phyloP scores from a whole-genome alignment of 2,888 invertebrate species.

The Xanthorhoe designata region DNA sequence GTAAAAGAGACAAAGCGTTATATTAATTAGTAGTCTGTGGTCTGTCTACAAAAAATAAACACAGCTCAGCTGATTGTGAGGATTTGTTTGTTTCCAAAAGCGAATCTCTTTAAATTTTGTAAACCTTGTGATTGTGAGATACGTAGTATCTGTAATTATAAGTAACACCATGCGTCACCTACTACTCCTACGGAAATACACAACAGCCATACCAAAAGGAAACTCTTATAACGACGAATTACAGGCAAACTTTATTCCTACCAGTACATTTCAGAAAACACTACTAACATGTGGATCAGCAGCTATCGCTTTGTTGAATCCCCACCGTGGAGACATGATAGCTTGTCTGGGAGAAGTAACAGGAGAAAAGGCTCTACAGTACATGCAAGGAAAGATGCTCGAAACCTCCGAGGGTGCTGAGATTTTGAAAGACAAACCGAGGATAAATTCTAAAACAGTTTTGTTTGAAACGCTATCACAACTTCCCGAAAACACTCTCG shows the following conservation, averaged over 20 bases:
- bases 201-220: constrained; percentile 46
- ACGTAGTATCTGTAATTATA: not conserved
- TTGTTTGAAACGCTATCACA: constrained; percentile 89
- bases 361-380: constrained; percentile 88
- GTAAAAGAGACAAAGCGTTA: too few species aligned
- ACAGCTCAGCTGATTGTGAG: not conserved
- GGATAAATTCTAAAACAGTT: constrained; percentile 94
- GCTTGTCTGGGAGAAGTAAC: constrained; percentile 97
- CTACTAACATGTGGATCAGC: constrained; percentile 95
- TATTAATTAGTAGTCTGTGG: too few species aligned
- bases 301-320: constrained; percentile 91
- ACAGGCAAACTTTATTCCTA: constrained; percentile 87
- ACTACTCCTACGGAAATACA: constrained; percentile 49
- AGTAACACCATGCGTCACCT: constrained; percentile 47
- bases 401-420: constrained; percentile 90
- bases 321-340: constrained; percentile 95
- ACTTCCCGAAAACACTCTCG: constrained; percentile 93
- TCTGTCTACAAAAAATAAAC: too few species aligned
- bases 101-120: too few species aligned
- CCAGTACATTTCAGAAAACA: constrained; percentile 90
- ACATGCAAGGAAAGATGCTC: constrained; percentile 91
- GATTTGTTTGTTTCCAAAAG: not conserved
- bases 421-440: constrained; percentile 92
- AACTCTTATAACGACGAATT: constrained; percentile 87
- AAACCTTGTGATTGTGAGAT: not conserved